phyloP scores from a whole-genome alignment of 2,797 vertebrate genomes.

The Neoniphon sammara region DNA sequence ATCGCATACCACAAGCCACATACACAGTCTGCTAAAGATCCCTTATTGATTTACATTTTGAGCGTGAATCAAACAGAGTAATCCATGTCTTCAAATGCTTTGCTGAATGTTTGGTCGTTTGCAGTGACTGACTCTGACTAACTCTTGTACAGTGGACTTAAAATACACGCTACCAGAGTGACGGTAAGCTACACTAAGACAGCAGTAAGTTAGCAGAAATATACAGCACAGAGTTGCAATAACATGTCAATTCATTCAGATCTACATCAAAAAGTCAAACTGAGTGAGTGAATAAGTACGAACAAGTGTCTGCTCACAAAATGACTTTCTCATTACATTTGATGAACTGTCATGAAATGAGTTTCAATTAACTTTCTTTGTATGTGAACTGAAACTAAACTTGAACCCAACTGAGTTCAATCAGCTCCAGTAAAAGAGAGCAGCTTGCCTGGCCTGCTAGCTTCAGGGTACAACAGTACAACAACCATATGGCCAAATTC shows the following conservation, averaged over 20 bases:
- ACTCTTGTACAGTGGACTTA: slow-evolving; percentile 51
- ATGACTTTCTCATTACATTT: slow-evolving; percentile 8
- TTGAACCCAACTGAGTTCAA: neutral
- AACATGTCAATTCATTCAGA: slow-evolving; percentile 49
- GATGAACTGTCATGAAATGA: neutral
- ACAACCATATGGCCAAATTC: slow-evolving; percentile 6
- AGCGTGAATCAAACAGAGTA: slow-evolving; percentile 1
- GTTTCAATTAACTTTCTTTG: neutral
- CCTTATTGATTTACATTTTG: slow-evolving; percentile 28
- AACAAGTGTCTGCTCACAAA: slow-evolving; percentile 12
- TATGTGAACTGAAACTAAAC: neutral
- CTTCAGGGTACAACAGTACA: neutral
- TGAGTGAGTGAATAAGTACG: slow-evolving; percentile 52
- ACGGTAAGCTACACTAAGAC: slow-evolving; percentile 63
- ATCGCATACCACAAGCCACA: neutral
- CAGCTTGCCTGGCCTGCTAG: neutral
- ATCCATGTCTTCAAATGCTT: slow-evolving; percentile 31
- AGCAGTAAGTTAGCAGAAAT: slow-evolving; percentile 72
- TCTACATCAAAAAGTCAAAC: slow-evolving; percentile 48
- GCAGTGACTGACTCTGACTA: slow-evolving; percentile 42
- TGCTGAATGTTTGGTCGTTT: slow-evolving; percentile 30
- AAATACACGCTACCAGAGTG: slow-evolving; percentile 62
- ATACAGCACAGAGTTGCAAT: slow-evolving; percentile 67
- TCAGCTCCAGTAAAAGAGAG: neutral
- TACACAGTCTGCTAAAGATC: slow-evolving; percentile 4